Conservation (phyloP, 2,113 vertebrate species). For the Chlorocebus sabaeus region DNA sequence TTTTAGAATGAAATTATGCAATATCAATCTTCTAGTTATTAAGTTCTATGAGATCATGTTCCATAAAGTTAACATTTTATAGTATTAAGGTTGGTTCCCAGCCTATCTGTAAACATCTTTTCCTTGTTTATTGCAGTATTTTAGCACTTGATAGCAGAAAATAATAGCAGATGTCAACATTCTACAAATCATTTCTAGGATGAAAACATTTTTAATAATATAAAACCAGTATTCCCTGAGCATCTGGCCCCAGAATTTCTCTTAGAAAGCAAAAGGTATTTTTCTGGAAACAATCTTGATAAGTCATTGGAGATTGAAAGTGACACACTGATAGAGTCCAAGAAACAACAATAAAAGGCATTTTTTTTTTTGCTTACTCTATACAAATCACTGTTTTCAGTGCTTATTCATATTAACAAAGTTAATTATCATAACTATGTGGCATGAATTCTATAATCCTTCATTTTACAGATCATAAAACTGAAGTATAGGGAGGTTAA, state of each 20-base stretch:
- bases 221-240: background rate
- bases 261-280: background rate
- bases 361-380: background rate
- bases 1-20: background rate
- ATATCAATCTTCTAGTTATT: slow-evolving; percentile 14
- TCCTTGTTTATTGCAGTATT: background rate
- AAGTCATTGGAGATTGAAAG: background rate
- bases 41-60: background rate
- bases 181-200: background rate
- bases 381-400: background rate
- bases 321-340: background rate
- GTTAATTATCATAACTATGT: background rate
- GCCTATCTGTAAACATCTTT: background rate
- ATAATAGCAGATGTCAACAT: background rate
- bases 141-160: background rate
- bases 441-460: background rate
- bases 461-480: background rate
- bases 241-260: background rate
- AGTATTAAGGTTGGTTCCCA: background rate
- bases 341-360: background rate
- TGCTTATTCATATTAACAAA: background rate
- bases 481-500: background rate
- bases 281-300: background rate
- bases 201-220: background rate
- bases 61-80: slow-evolving; percentile 17